Conservation (phyloP, 1,140 invertebrate species). For the Plectrocnemia conspersa region DNA sequence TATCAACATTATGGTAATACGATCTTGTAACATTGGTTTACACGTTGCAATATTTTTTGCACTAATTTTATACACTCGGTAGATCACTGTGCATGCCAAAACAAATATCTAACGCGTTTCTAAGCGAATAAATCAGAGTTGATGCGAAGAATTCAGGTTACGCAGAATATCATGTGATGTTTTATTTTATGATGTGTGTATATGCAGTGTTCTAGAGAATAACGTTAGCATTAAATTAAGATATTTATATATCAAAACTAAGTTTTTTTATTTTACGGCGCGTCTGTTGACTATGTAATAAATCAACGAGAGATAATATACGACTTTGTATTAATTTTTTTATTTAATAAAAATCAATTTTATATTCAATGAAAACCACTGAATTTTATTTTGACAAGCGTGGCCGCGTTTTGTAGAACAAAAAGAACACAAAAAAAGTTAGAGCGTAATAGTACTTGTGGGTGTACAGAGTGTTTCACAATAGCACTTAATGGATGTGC, state of each 20-base stretch:
- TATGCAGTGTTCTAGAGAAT: background rate
- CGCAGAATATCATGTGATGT: background rate
- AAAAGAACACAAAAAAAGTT: background rate
- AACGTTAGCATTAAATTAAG: background rate
- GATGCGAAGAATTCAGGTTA: conserved; percentile 2
- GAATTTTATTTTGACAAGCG: conserved; percentile 12
- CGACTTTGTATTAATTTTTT: background rate
- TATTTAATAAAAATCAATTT: background rate
- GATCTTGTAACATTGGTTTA: too few species aligned
- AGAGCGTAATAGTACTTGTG: conserved; percentile 9
- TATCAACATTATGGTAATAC: too few species aligned
- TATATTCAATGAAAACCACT: conserved; percentile 7
- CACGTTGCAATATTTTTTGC: too few species aligned
- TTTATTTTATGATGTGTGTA: background rate
- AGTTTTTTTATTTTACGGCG: background rate
- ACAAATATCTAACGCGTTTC: conserved; percentile 15
- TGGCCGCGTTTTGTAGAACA: background rate
- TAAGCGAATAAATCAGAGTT: too few species aligned
- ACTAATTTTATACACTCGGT: too few species aligned
- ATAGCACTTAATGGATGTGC: too few species aligned
- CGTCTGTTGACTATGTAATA: background rate
- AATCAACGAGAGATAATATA: background rate
- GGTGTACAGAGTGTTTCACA: conserved; percentile 5
- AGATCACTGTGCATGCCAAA: conserved; percentile 6
- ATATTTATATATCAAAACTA: background rate